phyloP scores from a whole-genome alignment of 2,113 vertebrate genomes.

The Erinaceus europaeus region DNA sequence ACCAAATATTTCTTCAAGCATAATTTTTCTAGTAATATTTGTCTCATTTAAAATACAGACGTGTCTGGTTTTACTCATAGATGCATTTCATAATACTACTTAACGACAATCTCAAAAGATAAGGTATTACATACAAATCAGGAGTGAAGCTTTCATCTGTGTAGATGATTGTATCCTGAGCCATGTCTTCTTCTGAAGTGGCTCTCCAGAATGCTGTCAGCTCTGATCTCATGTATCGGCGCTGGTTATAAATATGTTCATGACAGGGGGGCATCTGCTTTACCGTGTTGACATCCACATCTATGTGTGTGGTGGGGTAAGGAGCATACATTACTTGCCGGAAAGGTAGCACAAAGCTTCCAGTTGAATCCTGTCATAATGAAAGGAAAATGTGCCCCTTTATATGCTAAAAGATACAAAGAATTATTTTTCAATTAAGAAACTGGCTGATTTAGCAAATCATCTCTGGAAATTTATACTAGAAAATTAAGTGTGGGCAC shows the following conservation, averaged over 20 bases:
- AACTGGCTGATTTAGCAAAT: background rate
- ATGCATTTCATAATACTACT: background rate
- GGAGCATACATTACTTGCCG: conserved; percentile 97
- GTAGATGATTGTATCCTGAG: conserved; percentile 91
- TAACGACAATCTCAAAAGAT: background rate
- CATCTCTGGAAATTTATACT: background rate
- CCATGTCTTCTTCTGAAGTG: conserved; percentile 92
- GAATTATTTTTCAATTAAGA: background rate
- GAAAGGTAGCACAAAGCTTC: conserved; percentile 96
- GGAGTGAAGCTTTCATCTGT: conserved; percentile 95
- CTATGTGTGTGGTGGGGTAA: conserved; percentile 96
- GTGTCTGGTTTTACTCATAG: background rate
- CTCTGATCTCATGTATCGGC: conserved; percentile 93
- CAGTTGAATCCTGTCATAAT: conserved; percentile 90
- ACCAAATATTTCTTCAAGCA: conserved; percentile 2
- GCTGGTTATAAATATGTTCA: conserved; percentile 95
- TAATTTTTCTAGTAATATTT: background rate
- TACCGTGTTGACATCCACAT: conserved; percentile 96
- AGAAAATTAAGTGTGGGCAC: background rate
- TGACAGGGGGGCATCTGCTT: conserved; percentile 99
- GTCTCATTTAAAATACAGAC: background rate
- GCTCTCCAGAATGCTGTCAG: conserved; percentile 93
- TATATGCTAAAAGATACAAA: background rate
- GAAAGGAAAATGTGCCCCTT: conserved; percentile 36
- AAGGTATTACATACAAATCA: conserved; percentile 87